Percentiles rank a stretch among this genome's conserved stretches.
Evolutionary conservation across 2,888 invertebrate genomes (phyloP).

Genomic region (Brenthis ino): DNA sequence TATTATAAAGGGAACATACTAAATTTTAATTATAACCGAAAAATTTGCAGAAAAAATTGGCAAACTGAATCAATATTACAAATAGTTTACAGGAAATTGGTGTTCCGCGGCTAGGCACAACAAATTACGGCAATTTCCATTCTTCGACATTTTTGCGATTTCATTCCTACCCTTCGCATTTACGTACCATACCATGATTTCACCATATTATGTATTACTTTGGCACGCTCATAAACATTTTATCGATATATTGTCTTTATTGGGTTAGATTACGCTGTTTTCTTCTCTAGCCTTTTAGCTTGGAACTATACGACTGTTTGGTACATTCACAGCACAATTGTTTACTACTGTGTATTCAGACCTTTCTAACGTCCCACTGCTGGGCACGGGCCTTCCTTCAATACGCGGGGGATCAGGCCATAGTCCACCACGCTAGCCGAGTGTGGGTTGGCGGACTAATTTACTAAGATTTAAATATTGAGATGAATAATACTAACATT

Average conservation of each 20-base stretch:
- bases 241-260: slow-evolving; percentile 8
- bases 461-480: not conserved
- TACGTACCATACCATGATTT: slow-evolving; percentile 22
- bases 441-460: too few relatives aligned
- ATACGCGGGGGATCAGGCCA: too few relatives aligned
- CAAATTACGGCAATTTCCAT: slow-evolving; percentile 63
- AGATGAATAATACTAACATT: too few relatives aligned
- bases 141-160: slow-evolving; percentile 40
- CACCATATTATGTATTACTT: slow-evolving; percentile 19
- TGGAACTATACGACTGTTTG: not conserved
- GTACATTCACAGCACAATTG: not conserved
- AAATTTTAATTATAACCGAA: not conserved
- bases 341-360: too few relatives aligned
- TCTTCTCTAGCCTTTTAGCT: not conserved
- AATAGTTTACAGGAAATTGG: slow-evolving; percentile 57
- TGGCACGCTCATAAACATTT: slow-evolving; percentile 13
- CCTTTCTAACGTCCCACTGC: too few relatives aligned
- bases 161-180: slow-evolving; percentile 25
- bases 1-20: too few relatives aligned
- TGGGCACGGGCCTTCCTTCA: too few relatives aligned
- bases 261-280: not conserved
- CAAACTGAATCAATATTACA: slow-evolving; percentile 49
- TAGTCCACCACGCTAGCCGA: too few relatives aligned
- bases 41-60: slow-evolving; percentile 40
- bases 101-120: slow-evolving; percentile 56